Conservation (phyloP, 2,113 vertebrate genomes). For the Xenotilapia leptura region DNA sequence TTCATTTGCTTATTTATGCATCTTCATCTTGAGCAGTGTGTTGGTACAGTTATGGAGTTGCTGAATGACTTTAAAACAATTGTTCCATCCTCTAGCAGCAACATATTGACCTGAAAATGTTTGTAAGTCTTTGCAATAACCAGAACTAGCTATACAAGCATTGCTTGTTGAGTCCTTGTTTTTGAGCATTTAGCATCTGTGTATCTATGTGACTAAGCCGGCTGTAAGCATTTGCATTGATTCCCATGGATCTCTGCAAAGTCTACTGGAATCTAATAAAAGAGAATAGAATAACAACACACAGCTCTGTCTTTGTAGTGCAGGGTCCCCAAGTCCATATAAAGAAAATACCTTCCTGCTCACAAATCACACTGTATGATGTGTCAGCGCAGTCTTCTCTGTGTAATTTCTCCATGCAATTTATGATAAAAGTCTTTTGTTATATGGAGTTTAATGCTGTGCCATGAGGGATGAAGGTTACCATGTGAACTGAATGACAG, state of each 20-base stretch:
- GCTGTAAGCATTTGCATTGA: neutral
- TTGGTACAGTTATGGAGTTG: neutral
- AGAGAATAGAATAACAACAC: neutral
- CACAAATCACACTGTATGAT: neutral
- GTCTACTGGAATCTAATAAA: neutral
- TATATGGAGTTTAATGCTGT: slow-evolving; percentile 8
- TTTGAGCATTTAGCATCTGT: neutral
- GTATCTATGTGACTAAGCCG: neutral
- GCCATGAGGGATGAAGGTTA: slow-evolving; percentile 27
- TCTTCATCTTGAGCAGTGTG: neutral
- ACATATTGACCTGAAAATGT: neutral
- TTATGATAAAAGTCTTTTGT: neutral
- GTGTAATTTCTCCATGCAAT: neutral
- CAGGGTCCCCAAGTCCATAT: neutral
- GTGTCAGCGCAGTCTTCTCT: neutral
- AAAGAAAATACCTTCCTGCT: neutral
- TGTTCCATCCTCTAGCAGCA: neutral
- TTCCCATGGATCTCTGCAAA: neutral
- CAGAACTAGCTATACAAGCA: neutral
- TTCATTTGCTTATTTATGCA: neutral
- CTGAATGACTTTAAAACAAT: neutral
- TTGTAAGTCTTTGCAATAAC: neutral
- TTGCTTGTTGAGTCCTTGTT: neutral
- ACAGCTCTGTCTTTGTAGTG: neutral
- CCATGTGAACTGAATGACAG: slow-evolving; percentile 46